Conservation (phyloP, 2,888 invertebrate species). For the Anagyrus pseudococci region DNA sequence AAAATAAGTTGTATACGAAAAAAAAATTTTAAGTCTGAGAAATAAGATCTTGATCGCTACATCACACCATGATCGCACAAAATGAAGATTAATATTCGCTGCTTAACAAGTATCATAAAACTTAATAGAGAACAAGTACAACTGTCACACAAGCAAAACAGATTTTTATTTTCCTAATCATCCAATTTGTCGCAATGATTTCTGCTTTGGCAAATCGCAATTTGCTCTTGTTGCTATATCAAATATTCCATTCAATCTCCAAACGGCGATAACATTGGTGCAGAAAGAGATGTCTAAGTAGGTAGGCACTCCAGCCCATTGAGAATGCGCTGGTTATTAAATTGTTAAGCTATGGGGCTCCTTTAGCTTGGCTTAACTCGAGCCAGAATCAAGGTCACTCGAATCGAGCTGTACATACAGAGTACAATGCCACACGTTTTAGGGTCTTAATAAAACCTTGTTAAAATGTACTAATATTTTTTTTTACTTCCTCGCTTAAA, state of each 20-base stretch:
- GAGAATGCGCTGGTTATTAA: constrained; percentile 17
- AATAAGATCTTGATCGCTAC: too few species aligned
- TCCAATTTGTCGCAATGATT: constrained; percentile 23
- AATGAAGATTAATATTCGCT: too few species aligned
- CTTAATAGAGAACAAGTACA: too few species aligned
- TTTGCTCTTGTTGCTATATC: not conserved
- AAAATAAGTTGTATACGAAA: too few species aligned
- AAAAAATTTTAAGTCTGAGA: too few species aligned
- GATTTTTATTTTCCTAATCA: constrained; percentile 27
- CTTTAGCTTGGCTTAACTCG: not conserved
- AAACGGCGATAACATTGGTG: constrained; percentile 27
- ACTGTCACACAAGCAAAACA: not conserved
- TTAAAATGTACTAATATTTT: constrained; percentile 1
- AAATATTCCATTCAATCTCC: constrained; percentile 24
- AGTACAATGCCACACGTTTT: too few species aligned
- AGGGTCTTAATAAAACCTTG: constrained; percentile 16
- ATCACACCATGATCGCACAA: too few species aligned
- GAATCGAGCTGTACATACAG: constrained; percentile 4
- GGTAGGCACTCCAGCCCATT: constrained; percentile 19
- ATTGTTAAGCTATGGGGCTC: constrained; percentile 1
- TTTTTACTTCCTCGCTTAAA: not conserved
- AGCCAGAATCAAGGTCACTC: constrained; percentile 25
- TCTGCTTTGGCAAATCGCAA: not conserved
- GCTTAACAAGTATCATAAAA: too few species aligned
- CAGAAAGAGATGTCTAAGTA: constrained; percentile 18